Percentiles rank a stretch among this genome's conserved stretches.
phyloP scores from a whole-genome alignment of 2,888 invertebrate species.

The Rhagophthalmus giganteus region DNA sequence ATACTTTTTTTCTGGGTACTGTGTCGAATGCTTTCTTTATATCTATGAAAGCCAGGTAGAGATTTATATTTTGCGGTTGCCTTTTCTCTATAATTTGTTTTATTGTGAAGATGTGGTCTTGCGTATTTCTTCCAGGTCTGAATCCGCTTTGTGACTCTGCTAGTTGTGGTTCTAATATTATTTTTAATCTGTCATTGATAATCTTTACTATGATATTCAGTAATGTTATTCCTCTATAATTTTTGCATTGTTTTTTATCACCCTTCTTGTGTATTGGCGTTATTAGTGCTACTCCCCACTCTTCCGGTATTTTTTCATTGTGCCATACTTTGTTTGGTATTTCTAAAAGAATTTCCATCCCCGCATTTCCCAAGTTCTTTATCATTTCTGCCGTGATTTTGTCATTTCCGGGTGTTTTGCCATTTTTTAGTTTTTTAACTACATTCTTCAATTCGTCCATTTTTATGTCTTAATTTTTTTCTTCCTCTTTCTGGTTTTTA shows the following conservation, averaged over 20 bases:
- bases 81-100: conserved; percentile 21
- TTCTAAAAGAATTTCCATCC: conserved; percentile 4
- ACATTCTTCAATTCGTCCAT: conserved; percentile 11
- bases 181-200: conserved; percentile 14
- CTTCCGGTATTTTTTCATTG: conserved; percentile 12
- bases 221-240: conserved; percentile 16
- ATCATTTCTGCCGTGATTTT: conserved; percentile 24
- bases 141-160: conserved; percentile 25
- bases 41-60: conserved; percentile 27
- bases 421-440: conserved; percentile 18
- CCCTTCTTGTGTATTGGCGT: conserved; percentile 25
- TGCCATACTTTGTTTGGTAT: conserved; percentile 19
- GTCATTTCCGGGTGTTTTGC: conserved; percentile 24
- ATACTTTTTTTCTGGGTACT: conserved; percentile 15
- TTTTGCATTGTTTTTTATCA: conserved; percentile 13
- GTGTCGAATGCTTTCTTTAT: conserved; percentile 30
- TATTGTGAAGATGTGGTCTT: conserved; percentile 26
- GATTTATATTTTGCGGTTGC: conserved; percentile 4
- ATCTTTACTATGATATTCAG: conserved; percentile 19
- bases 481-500: too few relatives aligned
- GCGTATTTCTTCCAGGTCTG: conserved; percentile 10
- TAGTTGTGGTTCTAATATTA: conserved; percentile 5
- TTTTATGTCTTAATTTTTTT: too few relatives aligned
- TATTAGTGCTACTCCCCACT: conserved; percentile 24
- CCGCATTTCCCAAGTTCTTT: conserved; percentile 15